phyloP scores from a whole-genome alignment of 2,113 vertebrate species.

The Sander vitreus region DNA sequence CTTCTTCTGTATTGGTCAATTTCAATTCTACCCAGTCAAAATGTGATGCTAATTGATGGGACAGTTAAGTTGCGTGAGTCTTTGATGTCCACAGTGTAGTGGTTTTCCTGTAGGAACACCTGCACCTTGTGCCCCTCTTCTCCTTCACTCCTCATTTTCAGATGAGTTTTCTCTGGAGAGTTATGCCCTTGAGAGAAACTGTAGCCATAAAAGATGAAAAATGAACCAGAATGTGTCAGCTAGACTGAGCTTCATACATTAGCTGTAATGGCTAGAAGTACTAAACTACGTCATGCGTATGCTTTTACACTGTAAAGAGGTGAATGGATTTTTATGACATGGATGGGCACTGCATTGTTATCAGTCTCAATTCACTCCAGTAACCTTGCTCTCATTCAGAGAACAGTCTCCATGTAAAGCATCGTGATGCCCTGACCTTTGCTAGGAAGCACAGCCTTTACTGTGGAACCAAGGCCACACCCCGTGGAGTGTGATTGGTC shows the following conservation, averaged over 20 bases:
- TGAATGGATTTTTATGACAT: not conserved
- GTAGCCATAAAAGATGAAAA: constrained; percentile 10
- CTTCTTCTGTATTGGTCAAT: not conserved
- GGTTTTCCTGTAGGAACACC: constrained; percentile 21
- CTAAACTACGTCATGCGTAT: not conserved
- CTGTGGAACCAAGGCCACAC: constrained; percentile 41
- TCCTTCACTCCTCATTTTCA: not conserved
- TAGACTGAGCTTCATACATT: not conserved
- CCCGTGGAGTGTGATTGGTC: constrained; percentile 77
- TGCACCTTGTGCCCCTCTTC: not conserved
- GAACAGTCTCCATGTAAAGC: constrained; percentile 9
- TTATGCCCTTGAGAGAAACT: constrained; percentile 25
- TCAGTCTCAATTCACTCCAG: constrained; percentile 48
- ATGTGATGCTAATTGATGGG: not conserved
- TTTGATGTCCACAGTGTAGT: constrained; percentile 27
- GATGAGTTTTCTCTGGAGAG: constrained; percentile 26
- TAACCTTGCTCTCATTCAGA: constrained; percentile 38
- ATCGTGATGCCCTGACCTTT: constrained; percentile 25
- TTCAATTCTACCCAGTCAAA: not conserved
- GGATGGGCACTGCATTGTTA: constrained; percentile 54
- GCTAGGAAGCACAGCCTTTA: constrained; percentile 4
- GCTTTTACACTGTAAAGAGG: not conserved
- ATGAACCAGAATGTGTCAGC: constrained; percentile 1
- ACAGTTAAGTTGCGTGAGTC: not conserved
- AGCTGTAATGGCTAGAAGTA: not conserved